Evolutionary conservation across 2,797 vertebrate species (phyloP).

Genomic region (Enteromius paludinosus): DNA sequence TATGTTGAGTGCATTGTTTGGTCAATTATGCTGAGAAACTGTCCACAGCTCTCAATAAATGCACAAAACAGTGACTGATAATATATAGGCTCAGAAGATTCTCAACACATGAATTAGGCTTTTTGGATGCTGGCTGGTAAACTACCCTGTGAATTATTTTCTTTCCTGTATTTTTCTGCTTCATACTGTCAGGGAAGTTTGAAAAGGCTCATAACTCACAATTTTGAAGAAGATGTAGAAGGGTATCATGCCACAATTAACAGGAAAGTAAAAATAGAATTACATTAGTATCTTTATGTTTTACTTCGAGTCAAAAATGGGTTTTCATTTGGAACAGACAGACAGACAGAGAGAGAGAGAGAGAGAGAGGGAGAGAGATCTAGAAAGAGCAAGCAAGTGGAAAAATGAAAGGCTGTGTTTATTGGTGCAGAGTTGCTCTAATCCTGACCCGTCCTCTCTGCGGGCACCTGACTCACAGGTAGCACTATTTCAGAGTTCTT

Average conservation of each 20-base stretch:
- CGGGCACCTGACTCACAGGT: slow-evolving; percentile 34
- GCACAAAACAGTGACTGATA: slow-evolving; percentile 30
- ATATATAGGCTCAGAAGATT: background rate
- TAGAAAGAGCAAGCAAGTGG: slow-evolving; percentile 11
- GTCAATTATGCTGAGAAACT: slow-evolving; percentile 44
- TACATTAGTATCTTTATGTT: too few species aligned
- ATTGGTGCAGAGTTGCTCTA: slow-evolving; percentile 25
- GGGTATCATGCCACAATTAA: too few species aligned
- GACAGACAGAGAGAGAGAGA: background rate
- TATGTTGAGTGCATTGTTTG: slow-evolving; percentile 36
- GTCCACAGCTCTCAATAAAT: slow-evolving; percentile 47
- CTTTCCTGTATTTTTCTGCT: background rate
- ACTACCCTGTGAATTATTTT: background rate
- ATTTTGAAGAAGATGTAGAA: too few species aligned
- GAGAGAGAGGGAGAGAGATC: background rate
- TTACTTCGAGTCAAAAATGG: too few species aligned
- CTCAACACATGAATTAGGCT: slow-evolving; percentile 19
- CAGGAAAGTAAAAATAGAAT: too few species aligned
- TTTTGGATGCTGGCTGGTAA: background rate
- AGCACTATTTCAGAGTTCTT: slow-evolving; percentile 11
- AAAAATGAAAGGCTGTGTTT: slow-evolving; percentile 30
- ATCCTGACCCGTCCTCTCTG: slow-evolving; percentile 31
- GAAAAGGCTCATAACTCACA: background rate
- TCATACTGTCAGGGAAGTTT: background rate
- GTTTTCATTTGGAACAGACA: too few species aligned